Base-by-base conservation (phyloP, 2,797 vertebrate genomes). In the Nyctalus aviator region DNA sequence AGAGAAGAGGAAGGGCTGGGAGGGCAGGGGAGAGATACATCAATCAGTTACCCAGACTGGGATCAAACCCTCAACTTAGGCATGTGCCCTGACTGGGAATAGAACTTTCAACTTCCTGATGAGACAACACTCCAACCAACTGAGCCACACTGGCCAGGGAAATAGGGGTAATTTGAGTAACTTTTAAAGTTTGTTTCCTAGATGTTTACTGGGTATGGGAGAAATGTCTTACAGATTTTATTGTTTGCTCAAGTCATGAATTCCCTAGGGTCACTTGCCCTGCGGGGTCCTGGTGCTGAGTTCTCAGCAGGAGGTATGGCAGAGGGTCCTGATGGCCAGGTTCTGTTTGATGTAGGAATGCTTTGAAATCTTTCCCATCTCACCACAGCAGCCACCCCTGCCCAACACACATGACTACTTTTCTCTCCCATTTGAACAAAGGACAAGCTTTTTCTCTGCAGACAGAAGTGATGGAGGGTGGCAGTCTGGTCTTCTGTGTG, bases 281-380 rank as follows among this genome's bases (percentile, higher is more conserved):
- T 93, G 88, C 93, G 91, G 76, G 18, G 53, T 85, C 84, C 77
- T 88, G 50, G 88, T 84, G 66, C 88, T 93, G 13, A 85, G 41
- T 78, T 90, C 83, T 95, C 93, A 72, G 48, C 44, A 53, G 96
- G 96, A 95, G 85, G 55, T 82, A 97, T 75, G 94, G 75, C 84
- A 30, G 44, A 95, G 88, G 69, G 62, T 35, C 84, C 73, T n/a
- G 48, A 90, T 91, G 55, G 57, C 92, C 90, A 89, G 68, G 79
- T 90, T 88, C 84, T 95, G 93, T 95, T 96, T 97, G 96, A 96
- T 91, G 96, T 95, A 85, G 92, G 96, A 95, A 97, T 97, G 96
- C 97, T 97, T 97, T 97, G 97, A 97, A 95, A 97, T 93, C 77
- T 95, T 69, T 79, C 57, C 89, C 48, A 55, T 55, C 77, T 95